phyloP scores from a whole-genome alignment of 1,140 invertebrate species.

The Pseudoatta argentina region DNA sequence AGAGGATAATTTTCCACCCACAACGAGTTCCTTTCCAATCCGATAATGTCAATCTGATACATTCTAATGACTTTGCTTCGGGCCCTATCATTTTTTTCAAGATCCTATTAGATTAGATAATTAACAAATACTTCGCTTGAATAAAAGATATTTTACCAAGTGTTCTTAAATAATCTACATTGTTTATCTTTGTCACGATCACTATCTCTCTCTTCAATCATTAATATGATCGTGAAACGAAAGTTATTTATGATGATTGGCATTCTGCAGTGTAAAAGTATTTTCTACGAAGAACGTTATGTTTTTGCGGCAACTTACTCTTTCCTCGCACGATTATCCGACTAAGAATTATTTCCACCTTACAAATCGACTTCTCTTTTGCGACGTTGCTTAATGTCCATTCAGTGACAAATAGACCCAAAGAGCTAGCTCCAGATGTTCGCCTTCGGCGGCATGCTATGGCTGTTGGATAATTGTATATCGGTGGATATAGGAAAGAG shows the following conservation, averaged over 20 bases:
- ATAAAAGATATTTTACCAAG: neutral
- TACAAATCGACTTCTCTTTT: conserved; percentile 67
- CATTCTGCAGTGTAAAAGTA: conserved; percentile 74
- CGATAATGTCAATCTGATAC: conserved; percentile 65
- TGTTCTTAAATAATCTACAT: conserved; percentile 9
- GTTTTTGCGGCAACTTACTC: conserved; percentile 74
- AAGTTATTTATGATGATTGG: conserved; percentile 71
- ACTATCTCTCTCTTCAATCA: neutral
- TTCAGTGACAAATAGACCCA: conserved; percentile 80
- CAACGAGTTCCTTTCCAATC: conserved; percentile 67
- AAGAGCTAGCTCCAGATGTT: conserved; percentile 69
- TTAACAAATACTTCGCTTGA: conserved; percentile 25
- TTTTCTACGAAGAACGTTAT: conserved; percentile 77
- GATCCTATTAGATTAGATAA: conserved; percentile 38
- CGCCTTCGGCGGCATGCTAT: conserved; percentile 69
- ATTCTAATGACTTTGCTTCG: conserved; percentile 51
- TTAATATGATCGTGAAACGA: conserved; percentile 64
- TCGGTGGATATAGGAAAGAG: conserved; percentile 67
- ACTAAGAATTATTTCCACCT: conserved; percentile 68
- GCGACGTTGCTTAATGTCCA: conserved; percentile 75
- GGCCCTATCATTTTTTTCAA: conserved; percentile 21
- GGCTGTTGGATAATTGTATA: conserved; percentile 79
- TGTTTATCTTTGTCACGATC: conserved; percentile 8
- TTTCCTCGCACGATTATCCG: conserved; percentile 64
- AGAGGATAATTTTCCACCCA: conserved; percentile 67